Conservation (phyloP, 92 coral and sea anemone species). For the Phenganax stokvisi region DNA sequence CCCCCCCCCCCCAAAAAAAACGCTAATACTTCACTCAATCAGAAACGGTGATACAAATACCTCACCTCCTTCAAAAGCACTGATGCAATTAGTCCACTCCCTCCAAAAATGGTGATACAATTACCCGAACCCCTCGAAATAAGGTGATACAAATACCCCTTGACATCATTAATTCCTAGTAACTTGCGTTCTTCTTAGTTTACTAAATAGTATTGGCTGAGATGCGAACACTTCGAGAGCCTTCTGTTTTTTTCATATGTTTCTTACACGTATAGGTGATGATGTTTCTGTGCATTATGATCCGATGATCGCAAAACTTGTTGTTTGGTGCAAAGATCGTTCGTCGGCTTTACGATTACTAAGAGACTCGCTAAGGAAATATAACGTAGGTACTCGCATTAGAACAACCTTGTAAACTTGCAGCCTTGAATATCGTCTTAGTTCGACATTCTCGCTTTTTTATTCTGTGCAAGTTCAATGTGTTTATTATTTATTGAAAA, state of each 20-base stretch:
- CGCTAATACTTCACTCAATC: too few species aligned
- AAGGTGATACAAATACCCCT: not conserved
- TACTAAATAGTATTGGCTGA: not conserved
- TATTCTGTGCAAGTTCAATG: too few species aligned
- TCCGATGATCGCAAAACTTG: constrained; percentile 99
- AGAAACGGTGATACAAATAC: too few species aligned
- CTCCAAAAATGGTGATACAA: too few species aligned
- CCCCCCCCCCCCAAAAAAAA: too few species aligned
- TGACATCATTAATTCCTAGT: not conserved
- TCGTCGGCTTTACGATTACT: constrained; percentile 71
- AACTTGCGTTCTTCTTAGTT: not conserved
- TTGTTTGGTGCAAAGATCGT: constrained; percentile 93
- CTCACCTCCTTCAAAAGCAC: too few species aligned
- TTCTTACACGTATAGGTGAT: constrained; percentile 55
- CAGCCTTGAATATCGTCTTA: too few species aligned
- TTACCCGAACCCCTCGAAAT: too few species aligned
- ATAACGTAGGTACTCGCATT: constrained; percentile 47
- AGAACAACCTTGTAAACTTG: not conserved
- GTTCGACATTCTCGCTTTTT: too few species aligned
- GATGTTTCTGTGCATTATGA: constrained; percentile 94
- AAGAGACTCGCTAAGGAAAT: constrained; percentile 64
- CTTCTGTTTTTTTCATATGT: not conserved
- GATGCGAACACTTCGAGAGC: not conserved
- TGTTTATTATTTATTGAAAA: too few species aligned
- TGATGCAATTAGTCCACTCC: too few species aligned